Evolutionary conservation across 2,113 vertebrate species (phyloP).

Genomic region (Alouatta palliata): DNA sequence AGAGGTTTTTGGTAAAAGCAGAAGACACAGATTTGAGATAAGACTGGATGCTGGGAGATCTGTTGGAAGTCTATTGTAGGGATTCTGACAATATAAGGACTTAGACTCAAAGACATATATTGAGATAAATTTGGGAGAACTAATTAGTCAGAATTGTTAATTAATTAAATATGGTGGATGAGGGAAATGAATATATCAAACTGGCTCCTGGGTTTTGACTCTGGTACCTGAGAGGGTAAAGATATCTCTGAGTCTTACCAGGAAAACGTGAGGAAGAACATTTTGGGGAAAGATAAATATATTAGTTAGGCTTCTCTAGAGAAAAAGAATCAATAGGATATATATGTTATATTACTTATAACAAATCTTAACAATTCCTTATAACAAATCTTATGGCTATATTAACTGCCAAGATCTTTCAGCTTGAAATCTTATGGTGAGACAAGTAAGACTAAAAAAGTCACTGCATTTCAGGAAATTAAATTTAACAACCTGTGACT

Average conservation of each 20-base stretch:
- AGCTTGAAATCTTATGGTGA: not conserved
- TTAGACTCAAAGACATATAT: not conserved
- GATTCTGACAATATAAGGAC: not conserved
- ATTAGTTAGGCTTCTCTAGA: too few relatives aligned
- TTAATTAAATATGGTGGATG: not conserved
- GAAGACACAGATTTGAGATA: not conserved
- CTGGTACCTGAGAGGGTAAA: too few relatives aligned
- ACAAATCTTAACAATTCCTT: too few relatives aligned
- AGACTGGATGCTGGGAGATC: not conserved
- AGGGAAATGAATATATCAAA: not conserved
- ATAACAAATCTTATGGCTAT: too few relatives aligned
- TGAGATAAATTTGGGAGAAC: not conserved
- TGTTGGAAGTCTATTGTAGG: not conserved
- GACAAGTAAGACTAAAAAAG: not conserved
- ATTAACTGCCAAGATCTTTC: not conserved
- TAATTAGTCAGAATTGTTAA: not conserved
- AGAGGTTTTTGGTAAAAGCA: not conserved
- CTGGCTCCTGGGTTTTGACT: not conserved
- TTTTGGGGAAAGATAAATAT: too few relatives aligned
- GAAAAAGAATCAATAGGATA: too few relatives aligned
- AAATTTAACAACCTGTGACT: slow-evolving; percentile 8
- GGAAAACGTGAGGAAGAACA: too few relatives aligned
- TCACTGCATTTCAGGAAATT: not conserved
- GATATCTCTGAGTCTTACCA: too few relatives aligned
- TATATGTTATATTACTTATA: too few relatives aligned